Base-by-base conservation (phyloP, 2,113 vertebrate genomes). In the Tetrax tetrax region DNA sequence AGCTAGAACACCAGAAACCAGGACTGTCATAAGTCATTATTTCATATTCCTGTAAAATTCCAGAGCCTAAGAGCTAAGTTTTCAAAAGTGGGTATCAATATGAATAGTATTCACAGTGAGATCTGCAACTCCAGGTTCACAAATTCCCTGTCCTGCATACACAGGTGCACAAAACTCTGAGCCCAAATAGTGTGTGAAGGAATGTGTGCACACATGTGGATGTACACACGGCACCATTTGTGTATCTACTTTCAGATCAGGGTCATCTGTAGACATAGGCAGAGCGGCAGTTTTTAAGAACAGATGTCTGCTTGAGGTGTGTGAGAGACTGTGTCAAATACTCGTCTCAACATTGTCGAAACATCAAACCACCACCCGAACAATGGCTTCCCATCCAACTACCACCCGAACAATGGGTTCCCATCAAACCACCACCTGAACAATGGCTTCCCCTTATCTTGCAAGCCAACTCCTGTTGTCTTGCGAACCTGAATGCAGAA, bases 211-310 rank as follows among this genome's bases (percentile, higher is more conserved):
- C 2, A 75, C 33, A 31, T 9, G 21, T 22, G 18, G 12, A 15
- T 0, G 1, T 4, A 33, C 51, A 38, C 51, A 21, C 8, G 45
- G 33, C 7, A 47, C 9, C 7, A 19, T 16, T 63, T 33, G 21
- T 20, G 8, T 8, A 15, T 2, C 41, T 69, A 6, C 24, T 64
- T 75, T 68, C 28, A 35, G 16, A 33, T 37, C 13, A 45, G 13
- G 10, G 24, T 81, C 48, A 41, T 16, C 72, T 50, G 10, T 9
- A 72, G 29, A 29, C 11, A 14, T 1, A 10, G 31, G 17, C 18
- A 47, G 84, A 80, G 19, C 5, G 5, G 11, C 8, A 51, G 50
- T 65, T 89, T 77, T 86, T 48, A 81, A 35, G 38, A 83, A 35
- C 18, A 65, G 22, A 14, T 37, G 10, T 80, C 63, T 77, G 33